phyloP scores from a whole-genome alignment of 1,140 invertebrate species.

The Drosophila murphyi region DNA sequence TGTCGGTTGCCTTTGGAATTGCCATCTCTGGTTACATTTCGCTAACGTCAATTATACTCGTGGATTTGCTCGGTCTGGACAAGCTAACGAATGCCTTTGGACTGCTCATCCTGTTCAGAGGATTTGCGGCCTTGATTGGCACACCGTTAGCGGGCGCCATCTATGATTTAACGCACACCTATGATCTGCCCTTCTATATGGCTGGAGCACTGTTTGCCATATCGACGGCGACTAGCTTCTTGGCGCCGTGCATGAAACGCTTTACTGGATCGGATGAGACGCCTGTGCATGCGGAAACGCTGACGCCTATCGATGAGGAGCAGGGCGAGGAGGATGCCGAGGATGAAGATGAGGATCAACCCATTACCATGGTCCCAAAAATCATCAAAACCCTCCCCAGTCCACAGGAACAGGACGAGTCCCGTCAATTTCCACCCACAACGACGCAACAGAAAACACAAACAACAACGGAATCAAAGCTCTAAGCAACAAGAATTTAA shows the following conservation, averaged over 20 bases:
- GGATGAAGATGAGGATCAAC: constrained; percentile 89
- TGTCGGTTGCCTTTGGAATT: constrained; percentile 96
- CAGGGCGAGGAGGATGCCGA: constrained; percentile 92
- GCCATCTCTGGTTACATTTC: constrained; percentile 99
- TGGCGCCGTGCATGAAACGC: constrained; percentile 91
- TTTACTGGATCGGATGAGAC: constrained; percentile 85
- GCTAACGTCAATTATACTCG: constrained; percentile 98
- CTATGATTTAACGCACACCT: constrained; percentile 93
- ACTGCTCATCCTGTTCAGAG: constrained; percentile 96
- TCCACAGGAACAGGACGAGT: constrained; percentile 82
- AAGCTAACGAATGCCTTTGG: constrained; percentile 99
- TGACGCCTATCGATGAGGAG: constrained; percentile 92
- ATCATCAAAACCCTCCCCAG: constrained; percentile 88
- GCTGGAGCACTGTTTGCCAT: constrained; percentile 95
- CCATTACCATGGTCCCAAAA: constrained; percentile 89
- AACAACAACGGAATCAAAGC: constrained; percentile 74
- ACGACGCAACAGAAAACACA: constrained; percentile 35
- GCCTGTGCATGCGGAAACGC: constrained; percentile 88
- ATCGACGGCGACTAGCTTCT: constrained; percentile 93
- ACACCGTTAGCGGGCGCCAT: constrained; percentile 93
- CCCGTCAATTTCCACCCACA: constrained; percentile 52
- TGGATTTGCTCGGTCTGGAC: constrained; percentile 97
- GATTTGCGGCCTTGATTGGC: constrained; percentile 94
- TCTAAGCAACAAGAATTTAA: constrained; percentile 73
- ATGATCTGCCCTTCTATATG: constrained; percentile 95